Evolutionary conservation across 2,888 invertebrate genomes (phyloP).

Genomic region (Oegoconia quadripuncta): DNA sequence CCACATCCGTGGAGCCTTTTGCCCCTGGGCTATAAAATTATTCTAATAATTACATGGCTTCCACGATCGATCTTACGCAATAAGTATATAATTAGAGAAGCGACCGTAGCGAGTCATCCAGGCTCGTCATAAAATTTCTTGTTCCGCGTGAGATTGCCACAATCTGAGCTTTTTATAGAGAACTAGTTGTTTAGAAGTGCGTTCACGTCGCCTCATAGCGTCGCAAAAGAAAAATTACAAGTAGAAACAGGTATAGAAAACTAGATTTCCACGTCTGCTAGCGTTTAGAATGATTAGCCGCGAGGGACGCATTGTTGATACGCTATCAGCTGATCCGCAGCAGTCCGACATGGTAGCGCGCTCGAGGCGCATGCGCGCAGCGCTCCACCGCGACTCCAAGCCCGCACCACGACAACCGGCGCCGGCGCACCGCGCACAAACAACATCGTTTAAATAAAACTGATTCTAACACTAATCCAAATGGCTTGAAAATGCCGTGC

Average conservation of each 20-base stretch:
- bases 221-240: conserved; percentile 43
- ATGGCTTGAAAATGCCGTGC: conserved; percentile 37
- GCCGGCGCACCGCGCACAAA: conserved; percentile 23
- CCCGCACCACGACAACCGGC: conserved; percentile 27
- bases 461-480: conserved; percentile 2
- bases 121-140: conserved; percentile 51
- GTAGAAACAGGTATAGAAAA: conserved; percentile 64
- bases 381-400: conserved; percentile 33
- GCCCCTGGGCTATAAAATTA: conserved; percentile 21
- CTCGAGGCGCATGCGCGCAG: conserved; percentile 64
- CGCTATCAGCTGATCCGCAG: conserved; percentile 71
- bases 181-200: conserved; percentile 49
- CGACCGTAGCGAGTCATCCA: conserved; percentile 37
- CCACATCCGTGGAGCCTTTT: conserved; percentile 26
- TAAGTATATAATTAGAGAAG: conserved; percentile 48
- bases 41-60: conserved; percentile 40
- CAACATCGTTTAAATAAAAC: conserved; percentile 27
- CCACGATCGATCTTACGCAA: conserved; percentile 55
- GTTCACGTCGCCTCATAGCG: conserved; percentile 34
- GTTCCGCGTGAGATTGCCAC: conserved; percentile 58
- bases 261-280: conserved; percentile 66
- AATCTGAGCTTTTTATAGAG: conserved; percentile 52
- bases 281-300: conserved; percentile 70
- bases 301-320: conserved; percentile 71
- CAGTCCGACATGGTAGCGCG: conserved; percentile 74